These are phyloP conservation scores for Propsilocerus akamusi DNA, from an alignment of 1,140 invertebrate genomes.

Conservation along the genomic window DNA sequence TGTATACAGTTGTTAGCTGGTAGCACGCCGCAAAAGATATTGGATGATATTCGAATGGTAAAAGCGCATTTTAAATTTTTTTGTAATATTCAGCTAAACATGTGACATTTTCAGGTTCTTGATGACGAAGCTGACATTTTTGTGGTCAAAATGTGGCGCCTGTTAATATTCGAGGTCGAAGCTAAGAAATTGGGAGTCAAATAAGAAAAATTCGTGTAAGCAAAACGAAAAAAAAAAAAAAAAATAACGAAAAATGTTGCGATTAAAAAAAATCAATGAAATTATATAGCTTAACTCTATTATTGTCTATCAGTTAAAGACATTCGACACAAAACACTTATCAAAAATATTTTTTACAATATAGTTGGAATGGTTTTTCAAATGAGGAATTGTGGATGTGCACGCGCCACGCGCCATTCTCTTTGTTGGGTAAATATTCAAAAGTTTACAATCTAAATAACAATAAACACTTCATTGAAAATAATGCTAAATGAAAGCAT, in stretches of 20 bases:
- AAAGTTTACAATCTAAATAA: no score
- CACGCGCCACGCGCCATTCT: no score
- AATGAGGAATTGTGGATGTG: no score
- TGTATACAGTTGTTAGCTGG: conserved; percentile 92
- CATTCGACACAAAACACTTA: neutral
- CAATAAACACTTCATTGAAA: no score
- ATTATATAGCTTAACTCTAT: neutral
- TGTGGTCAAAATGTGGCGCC: conserved; percentile 98
- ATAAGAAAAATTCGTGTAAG: neutral
- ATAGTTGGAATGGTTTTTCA: no score
- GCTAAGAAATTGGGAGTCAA: conserved; percentile 76
- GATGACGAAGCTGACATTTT: conserved; percentile 99
- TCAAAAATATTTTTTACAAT: no score
- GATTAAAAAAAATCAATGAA: no score
- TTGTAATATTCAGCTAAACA: conserved; percentile 3
- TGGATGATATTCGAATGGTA: conserved; percentile 98
- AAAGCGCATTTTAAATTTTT: conserved; percentile 12
- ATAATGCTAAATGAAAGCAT: no score
- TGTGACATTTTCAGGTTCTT: conserved; percentile 51
- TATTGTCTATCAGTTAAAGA: neutral
- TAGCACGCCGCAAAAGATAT: conserved; percentile 78
- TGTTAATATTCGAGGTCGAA: conserved; percentile 98
- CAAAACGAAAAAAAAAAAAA: neutral
- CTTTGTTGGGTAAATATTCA: no score
- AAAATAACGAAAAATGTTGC: no score